These are phyloP conservation scores for Spodoptera littoralis DNA, from an alignment of 2,888 invertebrate genomes.

Conservation along the genomic window DNA sequence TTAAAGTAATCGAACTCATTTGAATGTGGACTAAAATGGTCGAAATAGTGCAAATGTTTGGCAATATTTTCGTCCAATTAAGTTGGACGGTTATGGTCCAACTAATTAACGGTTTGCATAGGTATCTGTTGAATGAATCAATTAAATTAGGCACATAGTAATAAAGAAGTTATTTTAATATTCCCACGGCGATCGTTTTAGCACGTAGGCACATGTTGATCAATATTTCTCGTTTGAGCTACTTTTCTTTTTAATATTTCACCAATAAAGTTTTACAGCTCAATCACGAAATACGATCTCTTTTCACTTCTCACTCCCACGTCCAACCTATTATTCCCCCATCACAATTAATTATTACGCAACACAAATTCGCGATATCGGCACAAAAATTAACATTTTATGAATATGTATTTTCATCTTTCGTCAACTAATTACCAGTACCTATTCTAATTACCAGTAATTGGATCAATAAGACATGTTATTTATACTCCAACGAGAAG, in stretches of 20 bases:
- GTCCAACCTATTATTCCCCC: conserved; percentile 17
- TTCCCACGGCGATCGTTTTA: conserved; percentile 15
- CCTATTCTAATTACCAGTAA: conserved; percentile 43
- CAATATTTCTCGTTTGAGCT: conserved; percentile 9
- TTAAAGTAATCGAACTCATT: conserved; percentile 57
- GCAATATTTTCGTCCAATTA: conserved; percentile 18
- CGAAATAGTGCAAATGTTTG: conserved; percentile 9
- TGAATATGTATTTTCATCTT: conserved; percentile 52
- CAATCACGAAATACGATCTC: neutral
- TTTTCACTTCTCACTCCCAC: conserved; percentile 4
- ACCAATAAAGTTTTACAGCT: conserved; percentile 12
- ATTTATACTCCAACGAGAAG: conserved; percentile 42
- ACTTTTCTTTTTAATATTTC: conserved; percentile 22
- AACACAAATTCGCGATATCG: conserved; percentile 39
- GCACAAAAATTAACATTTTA: conserved; percentile 41
- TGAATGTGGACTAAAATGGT: conserved; percentile 40
- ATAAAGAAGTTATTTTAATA: neutral
- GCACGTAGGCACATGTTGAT: conserved; percentile 1
- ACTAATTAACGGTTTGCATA: no score
- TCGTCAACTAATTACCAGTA: conserved; percentile 16
- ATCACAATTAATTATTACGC: conserved; percentile 30
- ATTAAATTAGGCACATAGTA: no score
- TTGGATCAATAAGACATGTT: conserved; percentile 51
- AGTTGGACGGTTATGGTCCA: neutral
- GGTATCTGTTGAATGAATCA: no score